Base-by-base conservation (phyloP, 1,140 invertebrate species). In the Teleopsis dalmanni region DNA sequence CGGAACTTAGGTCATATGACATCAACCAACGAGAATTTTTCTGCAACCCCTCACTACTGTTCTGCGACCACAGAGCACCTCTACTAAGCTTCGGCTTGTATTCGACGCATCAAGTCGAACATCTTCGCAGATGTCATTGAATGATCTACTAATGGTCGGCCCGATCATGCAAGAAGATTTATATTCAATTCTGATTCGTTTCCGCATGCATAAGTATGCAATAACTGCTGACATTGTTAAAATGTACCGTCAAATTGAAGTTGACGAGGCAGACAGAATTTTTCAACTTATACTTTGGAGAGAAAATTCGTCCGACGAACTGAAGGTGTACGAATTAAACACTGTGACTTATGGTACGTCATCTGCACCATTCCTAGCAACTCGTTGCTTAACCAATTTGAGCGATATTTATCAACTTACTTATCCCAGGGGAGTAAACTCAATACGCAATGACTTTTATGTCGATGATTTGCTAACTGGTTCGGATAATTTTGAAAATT, bases 221-320 rank as follows among this genome's bases (percentile, higher is more conserved):
- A 45, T 57, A 10, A 56, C 55, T 16, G 57, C 55, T 11, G 56
- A 62, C 31, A 50, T 54, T 8, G 25, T 55, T 22, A 60, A 69
- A 48, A 68, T 70, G 60, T 73, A 58, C 47, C 53, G 62, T 6
- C 59, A 60, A 35, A 52, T 70, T 13, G 14, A 8, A 22, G 23
- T 68, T 7, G 27, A 52, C 45, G 11, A 43, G 34, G 33, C 51
- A 19, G 36, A 63, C 45, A 21, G 48, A 16, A 48, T 41, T 18
- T 63, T 59, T 41, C 71, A 74, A 57, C 40, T 57, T 13, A 65
- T 74, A 25, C 18, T 74, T 1, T 73, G 71, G 64, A 49, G 64
- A 27, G 19, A 59, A 37, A 40, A 51, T 13, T 34, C 35, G 10
- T 18, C 16, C 13, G 25, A 60, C 7, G 47, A 56, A n/a, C n/a